These are phyloP conservation scores for Eupeodes luniger DNA, from an alignment of 2,888 invertebrate genomes.

Conservation along the genomic window DNA sequence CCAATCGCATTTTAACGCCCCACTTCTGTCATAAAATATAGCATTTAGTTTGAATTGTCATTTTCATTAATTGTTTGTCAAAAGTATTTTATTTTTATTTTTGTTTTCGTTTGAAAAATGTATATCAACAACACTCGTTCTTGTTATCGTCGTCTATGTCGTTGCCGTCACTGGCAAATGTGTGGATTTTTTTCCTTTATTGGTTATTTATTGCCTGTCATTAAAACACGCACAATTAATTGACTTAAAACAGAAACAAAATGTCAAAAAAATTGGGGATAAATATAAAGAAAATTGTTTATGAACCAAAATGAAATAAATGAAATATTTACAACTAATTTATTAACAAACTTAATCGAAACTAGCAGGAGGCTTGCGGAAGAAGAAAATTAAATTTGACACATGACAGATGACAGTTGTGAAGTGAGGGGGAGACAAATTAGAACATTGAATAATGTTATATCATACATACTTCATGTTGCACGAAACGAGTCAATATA, in stretches of 20 bases:
- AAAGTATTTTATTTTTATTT: slow-evolving; percentile 16
- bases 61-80: slow-evolving; percentile 69
- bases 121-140: slow-evolving; percentile 38
- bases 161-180: slow-evolving; percentile 45
- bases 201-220: slow-evolving; percentile 60
- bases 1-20: slow-evolving; percentile 8
- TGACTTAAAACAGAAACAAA: slow-evolving; percentile 16
- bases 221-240: slow-evolving; percentile 59
- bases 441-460: slow-evolving; percentile 58
- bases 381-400: slow-evolving; percentile 19
- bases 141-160: background rate
- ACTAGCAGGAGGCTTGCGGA: background rate
- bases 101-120: slow-evolving; percentile 26
- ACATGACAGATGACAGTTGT: slow-evolving; percentile 57
- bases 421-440: slow-evolving; percentile 43
- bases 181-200: slow-evolving; percentile 26
- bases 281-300: slow-evolving; percentile 40
- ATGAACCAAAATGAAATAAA: slow-evolving; percentile 46
- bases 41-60: slow-evolving; percentile 61
- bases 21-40: slow-evolving; percentile 47
- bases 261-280: background rate
- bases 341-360: slow-evolving; percentile 28
- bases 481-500: slow-evolving; percentile 38
- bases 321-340: slow-evolving; percentile 50
- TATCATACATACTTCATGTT: slow-evolving; percentile 37